A percentile compares a stretch with the other conserved stretches of the same genome.
Conservation (phyloP, 2,888 invertebrate genomes). For the Thymelicus acteon region DNA sequence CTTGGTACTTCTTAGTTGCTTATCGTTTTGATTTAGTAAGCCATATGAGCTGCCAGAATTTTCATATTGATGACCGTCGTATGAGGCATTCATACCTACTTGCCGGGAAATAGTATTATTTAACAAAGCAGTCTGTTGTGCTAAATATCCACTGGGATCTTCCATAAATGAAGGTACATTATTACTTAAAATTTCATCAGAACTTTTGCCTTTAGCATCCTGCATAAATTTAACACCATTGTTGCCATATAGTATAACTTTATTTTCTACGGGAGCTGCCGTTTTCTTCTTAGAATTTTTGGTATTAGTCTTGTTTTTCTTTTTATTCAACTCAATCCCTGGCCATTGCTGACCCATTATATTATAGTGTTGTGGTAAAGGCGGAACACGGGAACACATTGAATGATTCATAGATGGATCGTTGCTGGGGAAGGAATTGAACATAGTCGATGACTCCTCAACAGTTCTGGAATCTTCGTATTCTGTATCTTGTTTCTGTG, state of each 20-base stretch:
- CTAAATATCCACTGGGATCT: conserved; percentile 95
- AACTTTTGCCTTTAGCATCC: conserved; percentile 71
- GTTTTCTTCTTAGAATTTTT: conserved; percentile 82
- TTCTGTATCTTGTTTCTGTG: conserved; percentile 68
- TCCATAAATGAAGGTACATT: conserved; percentile 94
- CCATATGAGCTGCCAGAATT: conserved; percentile 54
- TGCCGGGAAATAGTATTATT: conserved; percentile 92
- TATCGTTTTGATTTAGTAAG: conserved; percentile 62
- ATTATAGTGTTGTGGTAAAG: conserved; percentile 87
- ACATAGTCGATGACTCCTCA: conserved; percentile 68
- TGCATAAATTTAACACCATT: conserved; percentile 68
- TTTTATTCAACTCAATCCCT: conserved; percentile 66
- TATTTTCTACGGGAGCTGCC: conserved; percentile 61
- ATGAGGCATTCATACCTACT: conserved; percentile 71
- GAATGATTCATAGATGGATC: conserved; percentile 74
- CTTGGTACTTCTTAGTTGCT: conserved; percentile 53
- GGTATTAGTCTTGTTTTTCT: conserved; percentile 84
- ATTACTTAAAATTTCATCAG: conserved; percentile 77
- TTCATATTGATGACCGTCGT: conserved; percentile 66
- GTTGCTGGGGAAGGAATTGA: conserved; percentile 64
- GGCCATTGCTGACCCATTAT: conserved; percentile 79
- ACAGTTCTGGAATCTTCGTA: conserved; percentile 69
- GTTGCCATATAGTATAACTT: conserved; percentile 59
- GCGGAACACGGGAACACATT: conserved; percentile 89
- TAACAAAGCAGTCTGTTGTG: conserved; percentile 94